phyloP scores from a whole-genome alignment of 2,888 invertebrate genomes.

The Rambutsinella grinnellia region DNA sequence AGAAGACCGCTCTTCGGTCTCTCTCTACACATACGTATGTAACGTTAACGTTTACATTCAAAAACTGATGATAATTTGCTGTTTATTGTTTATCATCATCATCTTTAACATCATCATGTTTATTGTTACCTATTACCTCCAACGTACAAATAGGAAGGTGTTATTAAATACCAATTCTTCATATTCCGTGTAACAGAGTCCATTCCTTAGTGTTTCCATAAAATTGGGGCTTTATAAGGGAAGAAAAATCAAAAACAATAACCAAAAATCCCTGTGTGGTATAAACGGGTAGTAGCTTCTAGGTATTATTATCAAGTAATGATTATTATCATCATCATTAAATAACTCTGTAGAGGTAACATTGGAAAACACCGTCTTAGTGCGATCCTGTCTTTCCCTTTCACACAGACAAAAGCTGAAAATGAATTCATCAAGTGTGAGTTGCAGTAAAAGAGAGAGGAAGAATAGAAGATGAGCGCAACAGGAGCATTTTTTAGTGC shows the following conservation, averaged over 20 bases:
- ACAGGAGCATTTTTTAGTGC: not conserved
- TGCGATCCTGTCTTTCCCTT: not conserved
- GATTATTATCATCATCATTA: conserved; percentile 43
- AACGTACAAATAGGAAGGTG: conserved; percentile 14
- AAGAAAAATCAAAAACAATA: conserved; percentile 15
- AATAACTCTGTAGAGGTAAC: conserved; percentile 22
- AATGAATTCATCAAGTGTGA: conserved; percentile 43
- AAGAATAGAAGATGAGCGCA: not conserved
- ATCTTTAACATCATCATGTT: conserved; percentile 4
- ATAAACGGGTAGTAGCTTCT: conserved; percentile 12
- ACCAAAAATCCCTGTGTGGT: conserved; percentile 40
- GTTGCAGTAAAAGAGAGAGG: not conserved
- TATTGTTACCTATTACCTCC: not conserved
- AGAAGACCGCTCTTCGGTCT: conserved; percentile 11
- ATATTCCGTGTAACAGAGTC: too few relatives aligned
- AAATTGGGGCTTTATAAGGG: conserved; percentile 20
- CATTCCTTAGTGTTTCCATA: too few relatives aligned
- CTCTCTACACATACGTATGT: not conserved
- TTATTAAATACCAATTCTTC: conserved; percentile 30
- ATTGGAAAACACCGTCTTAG: too few relatives aligned
- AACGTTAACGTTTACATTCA: conserved; percentile 2
- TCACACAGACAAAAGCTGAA: conserved; percentile 7
- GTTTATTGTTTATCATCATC: not conserved
- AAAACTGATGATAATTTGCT: not conserved
- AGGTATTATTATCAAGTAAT: too few relatives aligned